Evolutionary conservation across 2,113 vertebrate genomes (phyloP).

Genomic region (Trematocara zebra): DNA sequence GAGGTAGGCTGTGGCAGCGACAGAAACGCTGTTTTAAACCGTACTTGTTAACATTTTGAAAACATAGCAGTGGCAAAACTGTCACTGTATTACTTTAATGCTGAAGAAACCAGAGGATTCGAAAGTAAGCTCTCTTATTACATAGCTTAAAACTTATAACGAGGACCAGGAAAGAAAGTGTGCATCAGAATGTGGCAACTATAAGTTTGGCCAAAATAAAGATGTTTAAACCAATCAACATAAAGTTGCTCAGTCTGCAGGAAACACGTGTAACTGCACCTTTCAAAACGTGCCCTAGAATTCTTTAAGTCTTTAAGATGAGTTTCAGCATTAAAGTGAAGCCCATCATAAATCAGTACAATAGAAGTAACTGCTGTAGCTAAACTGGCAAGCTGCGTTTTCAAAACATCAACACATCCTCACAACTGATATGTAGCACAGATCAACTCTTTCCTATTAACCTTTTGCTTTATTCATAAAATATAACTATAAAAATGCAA

Average conservation of each 20-base stretch:
- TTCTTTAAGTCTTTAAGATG: neutral
- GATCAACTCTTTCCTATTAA: neutral
- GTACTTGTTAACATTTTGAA: neutral
- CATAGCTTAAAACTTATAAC: fast-evolving
- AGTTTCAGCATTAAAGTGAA: neutral
- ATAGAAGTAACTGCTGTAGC: neutral
- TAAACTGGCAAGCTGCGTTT: neutral
- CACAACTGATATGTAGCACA: neutral
- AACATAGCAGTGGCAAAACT: neutral
- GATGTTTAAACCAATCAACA: neutral
- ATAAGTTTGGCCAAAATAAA: neutral
- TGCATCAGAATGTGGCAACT: neutral
- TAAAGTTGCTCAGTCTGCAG: neutral
- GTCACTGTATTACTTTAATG: neutral
- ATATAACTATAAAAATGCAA: neutral
- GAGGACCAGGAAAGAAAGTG: neutral
- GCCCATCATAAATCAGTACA: fast-evolving
- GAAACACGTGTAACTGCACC: fast-evolving
- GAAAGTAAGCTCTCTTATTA: neutral
- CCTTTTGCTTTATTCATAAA: neutral
- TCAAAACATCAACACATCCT: neutral
- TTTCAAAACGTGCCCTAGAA: fast-evolving
- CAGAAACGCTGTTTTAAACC: neutral
- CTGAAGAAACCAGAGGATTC: neutral
- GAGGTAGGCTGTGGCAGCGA: neutral